phyloP scores from a whole-genome alignment of 2,113 vertebrate genomes.

The Dascyllus trimaculatus region DNA sequence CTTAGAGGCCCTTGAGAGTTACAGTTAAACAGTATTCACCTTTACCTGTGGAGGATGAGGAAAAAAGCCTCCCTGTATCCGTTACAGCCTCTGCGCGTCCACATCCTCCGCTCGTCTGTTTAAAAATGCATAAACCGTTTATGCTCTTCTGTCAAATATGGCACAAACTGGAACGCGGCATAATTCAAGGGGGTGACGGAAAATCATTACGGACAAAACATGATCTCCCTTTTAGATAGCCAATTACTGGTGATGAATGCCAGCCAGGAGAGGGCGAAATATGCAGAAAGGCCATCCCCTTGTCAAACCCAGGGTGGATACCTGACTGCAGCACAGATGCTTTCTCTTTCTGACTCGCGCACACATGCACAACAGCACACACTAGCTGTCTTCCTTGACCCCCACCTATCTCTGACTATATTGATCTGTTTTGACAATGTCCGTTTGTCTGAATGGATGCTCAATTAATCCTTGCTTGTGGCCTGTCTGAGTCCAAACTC shows the following conservation, averaged over 20 bases:
- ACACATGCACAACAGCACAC: constrained; percentile 9
- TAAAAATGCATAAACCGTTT: constrained; percentile 60
- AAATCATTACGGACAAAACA: constrained; percentile 66
- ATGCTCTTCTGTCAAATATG: constrained; percentile 58
- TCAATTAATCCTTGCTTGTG: constrained; percentile 51
- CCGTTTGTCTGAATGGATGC: constrained; percentile 39
- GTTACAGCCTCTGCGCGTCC: background rate
- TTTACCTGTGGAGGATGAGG: constrained; percentile 63
- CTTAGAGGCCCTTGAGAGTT: constrained; percentile 67
- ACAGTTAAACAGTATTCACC: constrained; percentile 73
- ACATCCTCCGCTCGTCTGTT: constrained; percentile 27
- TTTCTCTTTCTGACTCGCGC: constrained; percentile 12
- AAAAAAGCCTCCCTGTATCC: constrained; percentile 35
- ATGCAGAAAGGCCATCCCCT: constrained; percentile 54
- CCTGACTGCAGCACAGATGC: constrained; percentile 42
- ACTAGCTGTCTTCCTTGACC: constrained; percentile 27
- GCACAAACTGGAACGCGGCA: constrained; percentile 35
- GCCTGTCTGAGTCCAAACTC: constrained; percentile 9
- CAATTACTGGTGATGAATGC: constrained; percentile 71
- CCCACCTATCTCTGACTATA: constrained; percentile 35
- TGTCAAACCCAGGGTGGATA: constrained; percentile 39
- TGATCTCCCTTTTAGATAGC: constrained; percentile 53
- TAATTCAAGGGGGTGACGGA: constrained; percentile 51
- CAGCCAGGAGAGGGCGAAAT: constrained; percentile 48
- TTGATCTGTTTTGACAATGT: constrained; percentile 74